These are phyloP conservation scores for Lapara coniferarum DNA, from an alignment of 2,888 invertebrate species.

Conservation along the genomic window DNA sequence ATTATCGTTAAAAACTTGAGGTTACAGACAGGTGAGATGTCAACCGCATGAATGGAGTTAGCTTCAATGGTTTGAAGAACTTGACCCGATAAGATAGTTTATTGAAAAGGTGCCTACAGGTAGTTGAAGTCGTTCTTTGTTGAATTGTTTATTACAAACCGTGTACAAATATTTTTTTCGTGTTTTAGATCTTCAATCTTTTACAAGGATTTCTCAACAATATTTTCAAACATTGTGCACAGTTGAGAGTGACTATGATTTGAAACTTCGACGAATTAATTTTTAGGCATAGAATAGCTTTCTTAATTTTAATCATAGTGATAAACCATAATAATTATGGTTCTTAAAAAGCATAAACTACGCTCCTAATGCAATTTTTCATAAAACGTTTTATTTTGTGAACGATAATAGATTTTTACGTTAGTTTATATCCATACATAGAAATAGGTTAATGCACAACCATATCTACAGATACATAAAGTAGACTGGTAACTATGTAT, in stretches of 20 bases:
- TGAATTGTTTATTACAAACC: constrained; percentile 43
- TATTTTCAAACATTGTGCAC: background rate
- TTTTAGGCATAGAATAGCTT: too few relatives aligned
- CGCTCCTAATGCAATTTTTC: too few relatives aligned
- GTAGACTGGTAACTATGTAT: constrained; percentile 34
- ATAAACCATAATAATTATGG: too few relatives aligned
- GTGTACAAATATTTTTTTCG: constrained; percentile 33
- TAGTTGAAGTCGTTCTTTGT: constrained; percentile 52
- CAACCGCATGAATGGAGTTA: constrained; percentile 62
- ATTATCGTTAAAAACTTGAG: constrained; percentile 72
- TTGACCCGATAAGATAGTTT: constrained; percentile 70
- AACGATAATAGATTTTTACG: too few relatives aligned
- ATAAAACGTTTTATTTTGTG: too few relatives aligned
- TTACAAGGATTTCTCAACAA: background rate
- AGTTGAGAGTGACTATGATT: too few relatives aligned
- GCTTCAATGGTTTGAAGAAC: constrained; percentile 57
- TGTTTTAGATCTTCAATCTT: constrained; percentile 27
- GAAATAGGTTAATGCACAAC: background rate
- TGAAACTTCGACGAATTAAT: too few relatives aligned
- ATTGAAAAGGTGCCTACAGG: constrained; percentile 47
- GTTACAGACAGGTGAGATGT: constrained; percentile 82
- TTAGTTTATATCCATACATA: too few relatives aligned
- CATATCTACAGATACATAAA: constrained; percentile 27
- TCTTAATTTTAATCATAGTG: too few relatives aligned
- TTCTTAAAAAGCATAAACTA: too few relatives aligned